Evolutionary conservation across 2,797 vertebrate species (phyloP).

Genomic region (Brotula barbata): DNA sequence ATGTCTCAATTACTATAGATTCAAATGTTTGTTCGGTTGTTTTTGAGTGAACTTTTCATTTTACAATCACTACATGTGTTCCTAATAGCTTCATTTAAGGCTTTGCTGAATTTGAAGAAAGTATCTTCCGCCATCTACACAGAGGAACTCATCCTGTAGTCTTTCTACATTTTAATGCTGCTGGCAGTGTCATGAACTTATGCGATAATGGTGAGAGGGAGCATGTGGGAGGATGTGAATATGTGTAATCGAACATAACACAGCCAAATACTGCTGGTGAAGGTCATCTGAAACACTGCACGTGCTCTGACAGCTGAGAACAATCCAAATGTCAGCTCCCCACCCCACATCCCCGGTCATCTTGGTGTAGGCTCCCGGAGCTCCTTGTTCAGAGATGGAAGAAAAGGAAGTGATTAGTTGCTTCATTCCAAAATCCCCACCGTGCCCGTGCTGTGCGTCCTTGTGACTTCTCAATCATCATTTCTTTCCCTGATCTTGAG

Average conservation of each 20-base stretch:
- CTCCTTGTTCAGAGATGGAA: conserved; percentile 59
- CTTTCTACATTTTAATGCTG: not conserved
- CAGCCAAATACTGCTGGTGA: conserved; percentile 74
- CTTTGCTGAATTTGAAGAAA: not conserved
- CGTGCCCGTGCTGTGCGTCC: conserved; percentile 10
- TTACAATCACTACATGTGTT: not conserved
- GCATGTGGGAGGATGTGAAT: conserved; percentile 81
- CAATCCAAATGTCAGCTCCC: conserved; percentile 75
- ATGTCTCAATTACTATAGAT: not conserved
- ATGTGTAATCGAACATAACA: conserved; percentile 74
- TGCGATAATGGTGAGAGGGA: conserved; percentile 79
- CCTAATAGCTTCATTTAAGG: not conserved
- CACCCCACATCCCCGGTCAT: conserved; percentile 76
- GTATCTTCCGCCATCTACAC: not conserved
- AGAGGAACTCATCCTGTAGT: not conserved
- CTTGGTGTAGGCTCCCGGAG: conserved; percentile 73
- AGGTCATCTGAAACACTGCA: conserved; percentile 71
- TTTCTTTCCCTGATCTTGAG: not conserved
- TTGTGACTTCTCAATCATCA: not conserved
- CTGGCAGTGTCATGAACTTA: conserved; percentile 42
- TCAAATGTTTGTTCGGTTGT: no score
- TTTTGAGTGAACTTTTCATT: no score
- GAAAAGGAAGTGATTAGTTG: conserved; percentile 13
- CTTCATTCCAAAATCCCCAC: not conserved
- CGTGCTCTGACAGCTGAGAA: conserved; percentile 74